Evolutionary conservation across 2,113 vertebrate species (phyloP).

Genomic region (Laticauda colubrina): DNA sequence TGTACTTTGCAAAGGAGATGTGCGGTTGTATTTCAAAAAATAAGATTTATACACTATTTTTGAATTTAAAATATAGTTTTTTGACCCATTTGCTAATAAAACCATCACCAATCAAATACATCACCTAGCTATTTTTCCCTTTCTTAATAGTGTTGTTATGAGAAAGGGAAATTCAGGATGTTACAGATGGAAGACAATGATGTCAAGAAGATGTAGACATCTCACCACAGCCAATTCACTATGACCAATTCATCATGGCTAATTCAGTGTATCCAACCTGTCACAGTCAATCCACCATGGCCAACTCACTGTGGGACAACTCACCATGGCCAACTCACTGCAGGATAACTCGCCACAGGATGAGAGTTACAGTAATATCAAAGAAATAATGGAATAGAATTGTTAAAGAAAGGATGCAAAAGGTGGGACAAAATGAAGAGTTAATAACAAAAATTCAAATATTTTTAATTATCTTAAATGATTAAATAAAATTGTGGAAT

Average conservation of each 20-base stretch:
- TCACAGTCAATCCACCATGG: background rate
- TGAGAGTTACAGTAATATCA: background rate
- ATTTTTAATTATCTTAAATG: background rate
- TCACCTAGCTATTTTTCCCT: background rate
- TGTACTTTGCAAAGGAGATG: background rate
- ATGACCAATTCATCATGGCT: no score
- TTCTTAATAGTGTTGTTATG: background rate
- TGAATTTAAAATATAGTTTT: background rate
- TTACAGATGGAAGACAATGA: background rate
- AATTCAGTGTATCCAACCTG: background rate
- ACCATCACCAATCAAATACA: background rate
- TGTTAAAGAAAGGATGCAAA: background rate
- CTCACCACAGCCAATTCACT: background rate
- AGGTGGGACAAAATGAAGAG: background rate
- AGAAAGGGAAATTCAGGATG: background rate
- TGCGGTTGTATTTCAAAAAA: background rate
- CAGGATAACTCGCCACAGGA: background rate
- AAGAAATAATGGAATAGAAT: background rate
- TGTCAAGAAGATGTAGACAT: background rate
- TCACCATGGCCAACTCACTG: background rate
- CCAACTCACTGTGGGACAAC: background rate
- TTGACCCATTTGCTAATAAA: background rate
- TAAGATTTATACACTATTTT: background rate
- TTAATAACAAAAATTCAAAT: background rate
- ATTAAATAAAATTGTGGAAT: background rate